phyloP scores from a whole-genome alignment of 2,797 vertebrate genomes.

The Carcharodon carcharias region DNA sequence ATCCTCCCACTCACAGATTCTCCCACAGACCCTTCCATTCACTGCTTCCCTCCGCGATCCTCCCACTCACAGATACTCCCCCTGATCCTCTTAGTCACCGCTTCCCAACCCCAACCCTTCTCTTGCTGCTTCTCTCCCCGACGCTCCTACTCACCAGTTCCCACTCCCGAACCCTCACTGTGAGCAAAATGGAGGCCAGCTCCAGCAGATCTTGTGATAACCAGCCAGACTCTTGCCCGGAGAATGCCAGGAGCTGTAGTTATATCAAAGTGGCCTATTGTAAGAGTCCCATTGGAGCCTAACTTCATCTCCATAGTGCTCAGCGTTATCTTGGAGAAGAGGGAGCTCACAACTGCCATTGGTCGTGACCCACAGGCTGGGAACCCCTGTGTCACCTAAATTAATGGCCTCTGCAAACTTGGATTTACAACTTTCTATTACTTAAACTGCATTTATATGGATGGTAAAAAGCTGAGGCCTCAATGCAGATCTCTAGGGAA shows the following conservation, averaged over 20 bases:
- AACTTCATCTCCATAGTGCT: neutral
- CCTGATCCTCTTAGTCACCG: too few species aligned
- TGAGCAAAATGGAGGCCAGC: too few species aligned
- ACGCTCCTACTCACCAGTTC: too few species aligned
- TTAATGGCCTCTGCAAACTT: neutral
- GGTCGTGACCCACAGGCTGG: too few species aligned
- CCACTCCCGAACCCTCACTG: too few species aligned
- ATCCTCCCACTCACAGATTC: too few species aligned
- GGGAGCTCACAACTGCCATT: too few species aligned
- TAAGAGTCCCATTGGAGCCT: neutral
- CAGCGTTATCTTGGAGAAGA: neutral
- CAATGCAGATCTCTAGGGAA: neutral
- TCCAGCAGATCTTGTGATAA: neutral
- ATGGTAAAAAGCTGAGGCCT: neutral
- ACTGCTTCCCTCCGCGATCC: too few species aligned
- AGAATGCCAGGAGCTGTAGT: neutral
- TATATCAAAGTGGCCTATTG: neutral
- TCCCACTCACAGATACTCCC: too few species aligned
- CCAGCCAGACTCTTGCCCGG: neutral
- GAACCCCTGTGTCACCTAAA: neutral
- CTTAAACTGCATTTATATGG: neutral
- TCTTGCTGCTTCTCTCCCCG: too few species aligned
- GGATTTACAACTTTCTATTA: neutral
- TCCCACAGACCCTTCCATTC: too few species aligned
- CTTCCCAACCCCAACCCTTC: too few species aligned